phyloP scores from a whole-genome alignment of 2,113 vertebrate genomes.

The Podocnemis expansa region DNA sequence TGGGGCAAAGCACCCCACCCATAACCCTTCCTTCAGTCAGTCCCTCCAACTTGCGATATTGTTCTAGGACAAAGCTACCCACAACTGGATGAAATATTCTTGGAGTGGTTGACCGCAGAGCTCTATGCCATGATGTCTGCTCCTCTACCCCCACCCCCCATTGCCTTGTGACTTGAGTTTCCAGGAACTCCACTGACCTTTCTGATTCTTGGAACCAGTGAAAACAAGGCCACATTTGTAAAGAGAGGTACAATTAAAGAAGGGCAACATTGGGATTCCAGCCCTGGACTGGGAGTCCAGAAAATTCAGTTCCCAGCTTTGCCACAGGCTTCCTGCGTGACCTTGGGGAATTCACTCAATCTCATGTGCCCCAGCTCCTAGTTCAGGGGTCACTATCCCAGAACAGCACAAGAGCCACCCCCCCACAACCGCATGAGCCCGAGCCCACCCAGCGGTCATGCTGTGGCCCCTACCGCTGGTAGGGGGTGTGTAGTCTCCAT shows the following conservation, averaged over 20 bases:
- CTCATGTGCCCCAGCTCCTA: background rate
- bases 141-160: background rate
- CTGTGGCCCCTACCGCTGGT: no score
- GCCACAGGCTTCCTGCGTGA: background rate
- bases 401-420: no score
- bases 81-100: background rate
- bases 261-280: background rate
- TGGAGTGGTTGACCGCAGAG: conserved; percentile 7
- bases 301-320: background rate
- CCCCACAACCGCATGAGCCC: no score
- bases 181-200: background rate
- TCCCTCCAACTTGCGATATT: background rate
- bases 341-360: background rate
- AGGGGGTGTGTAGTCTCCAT: no score
- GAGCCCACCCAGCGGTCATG: no score
- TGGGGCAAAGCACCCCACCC: background rate
- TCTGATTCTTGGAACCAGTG: background rate
- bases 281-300: background rate
- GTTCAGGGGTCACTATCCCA: no score
- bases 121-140: conserved; percentile 9
- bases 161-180: background rate
- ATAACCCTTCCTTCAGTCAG: background rate
- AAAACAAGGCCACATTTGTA: background rate
- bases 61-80: conserved; percentile 34
- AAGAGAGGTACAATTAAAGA: background rate